Evolutionary conservation across 2,888 invertebrate species (phyloP), one percentile per base, ranked within the genome.

Genomic region (Zhuqinia jingwanae): DNA sequence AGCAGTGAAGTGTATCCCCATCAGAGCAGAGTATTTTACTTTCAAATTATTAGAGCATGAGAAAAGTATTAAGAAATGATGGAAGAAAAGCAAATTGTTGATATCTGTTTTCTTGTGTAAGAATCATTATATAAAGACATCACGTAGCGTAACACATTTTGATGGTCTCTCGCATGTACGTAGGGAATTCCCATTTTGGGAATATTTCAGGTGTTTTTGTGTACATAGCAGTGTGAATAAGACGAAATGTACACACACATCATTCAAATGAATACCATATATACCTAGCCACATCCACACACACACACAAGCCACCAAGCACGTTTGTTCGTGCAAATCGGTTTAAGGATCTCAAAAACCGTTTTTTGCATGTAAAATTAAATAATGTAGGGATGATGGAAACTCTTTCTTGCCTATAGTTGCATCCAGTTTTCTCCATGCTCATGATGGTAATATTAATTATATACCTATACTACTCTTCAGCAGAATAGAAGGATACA

Each of bases 181-280:
- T n/a, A n/a, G n/a, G n/a, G 63, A 30, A 63, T 8, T n/a, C 8
- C 36, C 36, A 63, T 15, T 70, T 70, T 70, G 25, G n/a, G 47
- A 70, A 50, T 68, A 70, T 45, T 70, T 50, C 70, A 70, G 47
- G 70, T 63, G 63, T 6, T n/a, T 58, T 22, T 36, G 30, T 63
- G 15, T 50, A 13, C 50, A 15, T 13, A 30, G 63, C 58, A 58
- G 15, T 50, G 50, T 63, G 30, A 63, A 30, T 63, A 63, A 30
- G 63, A 63, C 27, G n/a, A 63, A 63, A 30, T n/a, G n/a, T 63
- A 30, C 63, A 36, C 5, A 36, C n/a, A 60, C 58, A 60, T 60
- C 58, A 60, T 25, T 60, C 27, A 11, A 5, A 11, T 60, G 27
- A 2, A 3, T 25, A 15, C 20, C 53, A 6, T n/a, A n/a, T n/a